Conservation (phyloP, 2,113 vertebrate species). For the Chrysemys picta region DNA sequence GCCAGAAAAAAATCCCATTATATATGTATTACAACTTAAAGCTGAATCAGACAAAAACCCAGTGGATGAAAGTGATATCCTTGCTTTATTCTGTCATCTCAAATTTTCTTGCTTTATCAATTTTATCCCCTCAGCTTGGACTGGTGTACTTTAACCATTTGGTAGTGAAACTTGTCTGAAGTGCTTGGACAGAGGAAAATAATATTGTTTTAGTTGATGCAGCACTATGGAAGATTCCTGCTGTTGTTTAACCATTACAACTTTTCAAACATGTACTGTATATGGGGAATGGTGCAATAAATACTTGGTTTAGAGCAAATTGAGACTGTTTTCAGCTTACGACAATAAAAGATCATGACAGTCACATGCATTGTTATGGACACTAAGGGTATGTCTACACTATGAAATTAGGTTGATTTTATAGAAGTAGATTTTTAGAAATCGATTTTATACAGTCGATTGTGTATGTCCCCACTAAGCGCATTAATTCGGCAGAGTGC, state of each 20-base stretch:
- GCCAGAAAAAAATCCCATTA: conserved; percentile 27
- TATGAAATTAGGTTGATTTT: too few relatives aligned
- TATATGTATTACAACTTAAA: conserved; percentile 17
- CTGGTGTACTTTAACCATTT: conserved; percentile 41
- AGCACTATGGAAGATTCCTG: rapidly evolving
- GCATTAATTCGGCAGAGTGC: too few relatives aligned
- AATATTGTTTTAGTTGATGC: rapidly evolving
- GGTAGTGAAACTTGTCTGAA: conserved; percentile 13
- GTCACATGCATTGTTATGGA: rapidly evolving
- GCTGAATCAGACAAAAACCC: conserved; percentile 7
- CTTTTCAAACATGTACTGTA: background rate
- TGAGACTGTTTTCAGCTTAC: background rate
- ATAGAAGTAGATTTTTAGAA: too few relatives aligned
- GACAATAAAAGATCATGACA: background rate
- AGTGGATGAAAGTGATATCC: background rate
- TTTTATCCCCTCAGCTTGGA: conserved; percentile 9
- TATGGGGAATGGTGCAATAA: background rate
- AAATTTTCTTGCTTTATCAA: background rate
- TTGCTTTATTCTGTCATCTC: conserved; percentile 46
- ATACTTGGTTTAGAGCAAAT: background rate
- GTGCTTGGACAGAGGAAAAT: background rate
- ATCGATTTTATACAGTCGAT: too few relatives aligned
- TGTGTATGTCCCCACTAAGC: too few relatives aligned
- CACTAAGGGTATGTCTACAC: background rate
- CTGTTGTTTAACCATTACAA: background rate